These are phyloP conservation scores for Equus quagga DNA, from an alignment of 2,113 vertebrate species.

Conservation along the genomic window DNA sequence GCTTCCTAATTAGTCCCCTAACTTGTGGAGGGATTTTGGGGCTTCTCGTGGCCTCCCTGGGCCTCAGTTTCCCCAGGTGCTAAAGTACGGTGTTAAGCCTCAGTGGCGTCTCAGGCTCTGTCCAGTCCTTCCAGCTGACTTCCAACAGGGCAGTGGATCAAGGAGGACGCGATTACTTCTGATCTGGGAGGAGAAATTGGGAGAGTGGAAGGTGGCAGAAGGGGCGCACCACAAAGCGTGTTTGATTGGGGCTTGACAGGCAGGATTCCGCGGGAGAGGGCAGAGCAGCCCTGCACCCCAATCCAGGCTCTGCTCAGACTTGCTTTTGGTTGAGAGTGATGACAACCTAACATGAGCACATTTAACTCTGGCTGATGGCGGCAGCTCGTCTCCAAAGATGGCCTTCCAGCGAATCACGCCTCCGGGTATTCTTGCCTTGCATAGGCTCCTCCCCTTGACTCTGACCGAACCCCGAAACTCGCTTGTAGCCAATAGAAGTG, in stretches of 20 bases:
- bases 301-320: neutral
- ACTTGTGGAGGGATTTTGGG: neutral
- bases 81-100: neutral
- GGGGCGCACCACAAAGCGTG: accelerated
- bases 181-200: neutral
- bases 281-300: neutral
- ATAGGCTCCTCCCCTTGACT: neutral
- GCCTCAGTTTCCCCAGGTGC: neutral
- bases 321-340: too few species aligned
- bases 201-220: accelerated
- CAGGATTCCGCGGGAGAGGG: neutral
- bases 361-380: accelerated
- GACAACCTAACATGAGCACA: neutral
- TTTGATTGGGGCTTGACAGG: neutral
- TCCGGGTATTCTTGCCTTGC: accelerated
- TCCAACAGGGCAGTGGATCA: neutral
- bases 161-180: neutral
- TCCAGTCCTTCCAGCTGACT: neutral
- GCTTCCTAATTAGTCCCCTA: neutral
- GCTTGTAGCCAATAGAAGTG: too few species aligned
- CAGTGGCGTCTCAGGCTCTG: neutral
- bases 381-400: neutral
- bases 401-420: accelerated
- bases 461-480: neutral
- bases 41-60: neutral